These are phyloP conservation scores for Kryptolebias ocellatus DNA, from an alignment of 2,797 vertebrate genomes.

Conservation along the genomic window DNA sequence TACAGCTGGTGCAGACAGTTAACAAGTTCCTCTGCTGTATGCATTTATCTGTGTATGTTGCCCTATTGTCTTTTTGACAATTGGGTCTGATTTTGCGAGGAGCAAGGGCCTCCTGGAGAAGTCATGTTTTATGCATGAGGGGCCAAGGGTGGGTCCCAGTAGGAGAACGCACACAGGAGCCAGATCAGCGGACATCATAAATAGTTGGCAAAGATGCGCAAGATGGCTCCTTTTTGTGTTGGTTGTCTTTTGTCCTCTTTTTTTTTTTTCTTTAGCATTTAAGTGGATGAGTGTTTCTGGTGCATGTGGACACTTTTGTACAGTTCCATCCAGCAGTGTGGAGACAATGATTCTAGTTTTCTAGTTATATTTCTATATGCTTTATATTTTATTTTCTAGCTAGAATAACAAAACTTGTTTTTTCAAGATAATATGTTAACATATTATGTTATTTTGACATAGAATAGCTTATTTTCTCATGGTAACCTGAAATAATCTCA, in stretches of 20 bases:
- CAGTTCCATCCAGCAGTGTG: slow-evolving; percentile 24
- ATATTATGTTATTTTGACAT: no score
- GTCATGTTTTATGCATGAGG: slow-evolving; percentile 88
- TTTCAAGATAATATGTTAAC: no score
- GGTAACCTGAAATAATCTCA: no score
- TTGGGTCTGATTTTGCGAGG: slow-evolving; percentile 50
- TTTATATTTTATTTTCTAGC: no score
- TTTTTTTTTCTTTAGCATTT: slow-evolving; percentile 56
- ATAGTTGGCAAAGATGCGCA: slow-evolving; percentile 67
- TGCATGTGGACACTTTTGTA: slow-evolving; percentile 18
- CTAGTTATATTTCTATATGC: no score
- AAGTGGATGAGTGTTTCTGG: slow-evolving; percentile 46
- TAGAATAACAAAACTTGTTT: no score
- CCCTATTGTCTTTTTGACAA: slow-evolving; percentile 50
- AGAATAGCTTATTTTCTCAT: no score
- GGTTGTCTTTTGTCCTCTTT: slow-evolving; percentile 54
- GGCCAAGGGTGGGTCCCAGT: slow-evolving; percentile 79
- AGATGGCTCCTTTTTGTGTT: slow-evolving; percentile 55
- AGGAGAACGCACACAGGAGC: slow-evolving; percentile 63
- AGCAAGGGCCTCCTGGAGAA: slow-evolving; percentile 67
- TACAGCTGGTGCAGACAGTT: slow-evolving; percentile 22
- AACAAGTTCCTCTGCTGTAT: slow-evolving; percentile 35
- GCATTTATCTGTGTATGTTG: slow-evolving; percentile 41
- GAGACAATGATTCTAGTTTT: no score
- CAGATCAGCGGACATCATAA: slow-evolving; percentile 68